Evolutionary conservation across 2,888 invertebrate genomes (phyloP), one percentile per base, ranked within the genome.

Genomic region (Chydorus sphaericus): DNA sequence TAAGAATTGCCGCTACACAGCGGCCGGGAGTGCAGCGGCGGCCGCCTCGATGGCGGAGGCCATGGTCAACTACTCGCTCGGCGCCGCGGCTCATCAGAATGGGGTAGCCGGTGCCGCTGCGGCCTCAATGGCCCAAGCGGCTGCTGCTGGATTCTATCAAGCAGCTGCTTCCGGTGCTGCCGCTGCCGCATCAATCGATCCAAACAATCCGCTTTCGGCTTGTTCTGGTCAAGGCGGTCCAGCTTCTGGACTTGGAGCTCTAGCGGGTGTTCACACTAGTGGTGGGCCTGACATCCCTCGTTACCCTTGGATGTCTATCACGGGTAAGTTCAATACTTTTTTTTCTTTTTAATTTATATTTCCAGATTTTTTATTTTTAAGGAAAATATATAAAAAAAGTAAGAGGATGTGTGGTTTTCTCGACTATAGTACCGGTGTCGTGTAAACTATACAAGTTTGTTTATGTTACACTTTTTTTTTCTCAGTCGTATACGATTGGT

Each of bases 221-320:
- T 57, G 57, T 29, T 57, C 57, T 28, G 54, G 54, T 30, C 18
- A 36, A 4, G 52, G 33, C 52, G 44, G 44, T 26, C 44, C 44
- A 44, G 36, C 56, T 3, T 23, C 39, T 26, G 53, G 57, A n/a
- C 57, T 57, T 18, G 57, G 57, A 30, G 44, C 44, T 16, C 44
- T 44, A 28, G 38, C 51, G 20, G 54, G 53, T 30, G 57, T 57
- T 18, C 84, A 85, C 69, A 78, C 81, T 59, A 75, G 80, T 58
- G 81, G 85, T 59, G 86, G 86, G 69, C 87, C 88, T 52, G 91
- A 91, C 74, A 85, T 91, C 70, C 90, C 91, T 57, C 81, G 91
- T 68, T 91, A 92, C 72, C 91, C 91, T 51, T 92, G 91, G 91
- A 91, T 92, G 90, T 87, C 90, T 68, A 88, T 91, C 73, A 90